Percentiles rank a stretch among this genome's conserved stretches.
These are phyloP conservation scores for Acanthurus lineatus DNA, from an alignment of 2,797 vertebrate species.

Conservation along the genomic window DNA sequence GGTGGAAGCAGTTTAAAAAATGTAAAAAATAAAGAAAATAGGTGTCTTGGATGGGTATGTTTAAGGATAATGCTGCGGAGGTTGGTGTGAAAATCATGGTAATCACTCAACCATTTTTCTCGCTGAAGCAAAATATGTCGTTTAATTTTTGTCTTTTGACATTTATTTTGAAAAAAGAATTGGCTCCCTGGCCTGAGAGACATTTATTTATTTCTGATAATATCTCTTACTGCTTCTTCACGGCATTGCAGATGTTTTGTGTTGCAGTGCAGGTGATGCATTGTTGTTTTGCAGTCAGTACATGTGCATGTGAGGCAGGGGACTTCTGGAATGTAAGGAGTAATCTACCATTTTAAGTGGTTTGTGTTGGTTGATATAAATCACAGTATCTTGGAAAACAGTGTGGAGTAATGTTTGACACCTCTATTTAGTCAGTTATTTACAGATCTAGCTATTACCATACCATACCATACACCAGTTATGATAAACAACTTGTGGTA, in stretches of 20 bases:
- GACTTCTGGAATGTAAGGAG: not conserved
- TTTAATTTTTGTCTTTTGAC: too few species aligned
- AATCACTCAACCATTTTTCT: too few species aligned
- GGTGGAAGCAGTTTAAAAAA: not conserved
- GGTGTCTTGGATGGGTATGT: not conserved
- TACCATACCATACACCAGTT: not conserved
- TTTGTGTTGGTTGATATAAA: not conserved
- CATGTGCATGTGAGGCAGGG: not conserved
- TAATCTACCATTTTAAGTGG: not conserved
- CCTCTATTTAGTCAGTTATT: not conserved
- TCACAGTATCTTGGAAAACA: not conserved
- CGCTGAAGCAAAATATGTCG: too few species aligned
- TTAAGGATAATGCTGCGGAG: not conserved
- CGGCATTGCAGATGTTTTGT: constrained; percentile 4
- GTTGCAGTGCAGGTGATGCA: constrained; percentile 21
- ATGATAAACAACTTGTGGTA: not conserved
- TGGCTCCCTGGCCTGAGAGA: not conserved
- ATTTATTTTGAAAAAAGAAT: too few species aligned
- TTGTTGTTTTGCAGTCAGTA: not conserved
- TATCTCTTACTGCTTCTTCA: not conserved
- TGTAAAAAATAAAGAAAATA: too few species aligned
- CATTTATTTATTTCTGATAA: not conserved
- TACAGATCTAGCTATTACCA: not conserved
- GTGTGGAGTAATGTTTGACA: not conserved
- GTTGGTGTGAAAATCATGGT: too few species aligned